Percentiles rank a stretch among this genome's conserved stretches.
Evolutionary conservation across 2,113 vertebrate species (phyloP).

Genomic region (Poeciliopsis retropinna): DNA sequence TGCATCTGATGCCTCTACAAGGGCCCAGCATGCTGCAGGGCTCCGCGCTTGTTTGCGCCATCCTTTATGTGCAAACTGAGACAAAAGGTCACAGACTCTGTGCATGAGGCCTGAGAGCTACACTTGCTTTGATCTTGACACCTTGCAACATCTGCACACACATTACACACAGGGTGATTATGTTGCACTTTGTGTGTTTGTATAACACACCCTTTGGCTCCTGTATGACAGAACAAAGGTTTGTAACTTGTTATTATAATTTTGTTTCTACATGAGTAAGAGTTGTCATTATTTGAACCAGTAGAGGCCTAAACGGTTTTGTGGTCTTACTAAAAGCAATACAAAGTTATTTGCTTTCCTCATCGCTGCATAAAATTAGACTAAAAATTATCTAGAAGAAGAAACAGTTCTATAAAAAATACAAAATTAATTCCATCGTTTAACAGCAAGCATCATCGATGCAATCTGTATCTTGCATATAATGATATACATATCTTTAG

Average conservation of each 20-base stretch:
- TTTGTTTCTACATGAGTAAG: not conserved
- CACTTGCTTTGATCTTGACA: constrained; percentile 34
- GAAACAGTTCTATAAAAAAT: not conserved
- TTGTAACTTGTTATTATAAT: not conserved
- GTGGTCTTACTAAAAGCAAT: not conserved
- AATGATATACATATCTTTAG: too few species aligned
- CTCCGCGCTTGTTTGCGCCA: constrained; percentile 11
- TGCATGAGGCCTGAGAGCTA: constrained; percentile 39
- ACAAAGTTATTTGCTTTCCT: not conserved
- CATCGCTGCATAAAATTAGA: too few species aligned
- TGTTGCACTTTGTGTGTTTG: constrained; percentile 50
- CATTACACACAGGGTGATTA: constrained; percentile 32
- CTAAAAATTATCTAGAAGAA: too few species aligned
- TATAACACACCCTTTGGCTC: not conserved
- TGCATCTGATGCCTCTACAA: constrained; percentile 76
- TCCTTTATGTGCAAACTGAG: constrained; percentile 60
- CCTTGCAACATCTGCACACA: constrained; percentile 34
- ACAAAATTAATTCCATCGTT: not conserved
- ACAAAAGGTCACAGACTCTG: constrained; percentile 62
- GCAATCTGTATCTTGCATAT: too few species aligned
- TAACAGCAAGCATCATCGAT: not conserved
- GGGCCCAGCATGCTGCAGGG: constrained; percentile 46
- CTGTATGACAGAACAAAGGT: not conserved
- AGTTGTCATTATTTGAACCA: not conserved
- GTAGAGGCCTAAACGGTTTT: not conserved